Conservation (phyloP, 1,140 invertebrate species). For the Heliconius hermathena region DNA sequence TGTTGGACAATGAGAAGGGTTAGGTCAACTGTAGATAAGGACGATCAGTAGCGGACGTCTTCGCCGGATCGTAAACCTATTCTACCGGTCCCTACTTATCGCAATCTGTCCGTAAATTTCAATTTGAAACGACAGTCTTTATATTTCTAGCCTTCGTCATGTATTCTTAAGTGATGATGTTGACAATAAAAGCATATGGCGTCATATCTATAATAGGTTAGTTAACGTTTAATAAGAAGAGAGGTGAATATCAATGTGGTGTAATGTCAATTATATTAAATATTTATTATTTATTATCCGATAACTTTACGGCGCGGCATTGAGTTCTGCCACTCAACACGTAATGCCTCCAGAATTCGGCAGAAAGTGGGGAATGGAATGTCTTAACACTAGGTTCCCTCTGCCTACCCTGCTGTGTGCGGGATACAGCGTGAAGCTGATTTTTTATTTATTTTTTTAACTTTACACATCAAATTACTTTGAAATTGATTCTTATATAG, state of each 20-base stretch:
- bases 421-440: too few species aligned
- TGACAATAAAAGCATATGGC: not conserved
- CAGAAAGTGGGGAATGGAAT: too few species aligned
- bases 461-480: too few species aligned
- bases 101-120: conserved; percentile 65
- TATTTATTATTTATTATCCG: too few species aligned
- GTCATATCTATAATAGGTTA: not conserved
- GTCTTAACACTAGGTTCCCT: too few species aligned
- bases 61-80: conserved; percentile 70
- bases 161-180: conserved; percentile 2
- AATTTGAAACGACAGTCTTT: conserved; percentile 57
- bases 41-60: conserved; percentile 63
- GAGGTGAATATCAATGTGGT: not conserved
- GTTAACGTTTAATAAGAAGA: not conserved
- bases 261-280: not conserved
- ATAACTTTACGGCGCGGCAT: too few species aligned
- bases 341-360: too few species aligned
- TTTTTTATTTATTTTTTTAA: too few species aligned
- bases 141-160: conserved; percentile 33
- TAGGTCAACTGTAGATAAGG: conserved; percentile 65
- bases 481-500: too few species aligned
- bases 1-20: conserved; percentile 64
- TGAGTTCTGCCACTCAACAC: too few species aligned
- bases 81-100: conserved; percentile 63
- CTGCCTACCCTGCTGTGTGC: too few species aligned